Evolutionary conservation across 2,888 invertebrate species (phyloP).

Genomic region (Strigamia transsilvanica): DNA sequence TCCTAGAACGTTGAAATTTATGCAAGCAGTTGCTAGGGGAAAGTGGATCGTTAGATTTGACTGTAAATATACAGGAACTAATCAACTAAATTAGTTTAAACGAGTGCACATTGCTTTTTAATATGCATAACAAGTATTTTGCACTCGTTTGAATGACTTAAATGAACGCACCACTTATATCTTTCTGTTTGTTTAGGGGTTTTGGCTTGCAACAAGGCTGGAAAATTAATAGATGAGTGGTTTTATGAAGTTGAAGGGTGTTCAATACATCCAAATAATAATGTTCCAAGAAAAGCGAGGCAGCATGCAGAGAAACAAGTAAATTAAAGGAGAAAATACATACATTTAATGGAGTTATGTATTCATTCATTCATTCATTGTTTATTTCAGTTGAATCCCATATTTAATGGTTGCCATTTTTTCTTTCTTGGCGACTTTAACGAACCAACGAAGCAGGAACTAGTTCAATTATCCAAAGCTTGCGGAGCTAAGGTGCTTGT

Average conservation of each 20-base stretch:
- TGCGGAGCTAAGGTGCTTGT: not conserved
- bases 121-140: too few species aligned
- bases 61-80: not conserved
- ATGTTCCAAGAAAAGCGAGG: not conserved
- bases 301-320: not conserved
- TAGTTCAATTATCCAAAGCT: not conserved
- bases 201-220: not conserved
- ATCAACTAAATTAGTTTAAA: too few species aligned
- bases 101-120: too few species aligned
- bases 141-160: too few species aligned
- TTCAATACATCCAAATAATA: not conserved
- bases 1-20: not conserved
- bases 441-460: not conserved
- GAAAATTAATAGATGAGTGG: not conserved
- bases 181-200: not conserved
- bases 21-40: not conserved
- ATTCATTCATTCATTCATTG: not conserved
- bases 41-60: not conserved
- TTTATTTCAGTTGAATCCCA: not conserved
- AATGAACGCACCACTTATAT: not conserved
- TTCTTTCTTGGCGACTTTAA: not conserved
- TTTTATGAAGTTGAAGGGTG: not conserved
- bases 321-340: not conserved
- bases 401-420: not conserved
- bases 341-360: too few species aligned